Base-by-base conservation (phyloP, 2,888 invertebrate genomes). In the Aleiodes alternator region DNA sequence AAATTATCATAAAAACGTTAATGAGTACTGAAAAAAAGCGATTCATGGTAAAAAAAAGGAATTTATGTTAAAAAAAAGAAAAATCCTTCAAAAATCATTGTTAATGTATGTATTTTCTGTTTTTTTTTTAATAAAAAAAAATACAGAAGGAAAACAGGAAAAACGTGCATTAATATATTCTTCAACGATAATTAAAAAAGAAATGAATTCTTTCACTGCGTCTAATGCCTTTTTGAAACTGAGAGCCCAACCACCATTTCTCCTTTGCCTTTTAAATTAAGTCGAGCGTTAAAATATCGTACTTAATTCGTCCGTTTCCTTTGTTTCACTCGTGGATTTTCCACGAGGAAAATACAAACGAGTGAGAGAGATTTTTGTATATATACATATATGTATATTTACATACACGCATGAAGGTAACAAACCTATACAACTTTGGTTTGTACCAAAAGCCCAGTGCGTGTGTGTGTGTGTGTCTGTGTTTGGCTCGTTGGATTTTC, bases 201-300 rank as follows among this genome's bases (percentile, higher is more conserved):
- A 43, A 43, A 43, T 43, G 43, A 43, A 43, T 23, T 64, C 64
- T 34, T 77, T 74, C 72, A 74, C 77, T 78, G 73, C 76, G 64
- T 72, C 68, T 48, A 68, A 72, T 64, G 48, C 64, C 64, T 64
- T 64, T 64, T 64, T 64, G 43, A 61, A 71, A 16, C 56, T 23
- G 48, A 48, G 23, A 64, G 55, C 43, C 23, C 64, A 66, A 48
- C 48, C 69, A 79, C 59, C 73, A 69, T 57, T 23, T 71, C 71
- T 72, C 55, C 71, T 73, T 79, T 61, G 69, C 76, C 77, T 78
- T 77, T 79, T 81, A 83, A 84, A 84, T 85, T 85, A 85, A 84
- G 82, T 84, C 84, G 83, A 84, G 85, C 85, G 83, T 85, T 85
- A 85, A 85, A 85, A 85, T 84, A 85, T 85, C 83, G 84, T 84